Conservation (phyloP, 2,888 invertebrate species). For the Leptinotarsa tumamoca region DNA sequence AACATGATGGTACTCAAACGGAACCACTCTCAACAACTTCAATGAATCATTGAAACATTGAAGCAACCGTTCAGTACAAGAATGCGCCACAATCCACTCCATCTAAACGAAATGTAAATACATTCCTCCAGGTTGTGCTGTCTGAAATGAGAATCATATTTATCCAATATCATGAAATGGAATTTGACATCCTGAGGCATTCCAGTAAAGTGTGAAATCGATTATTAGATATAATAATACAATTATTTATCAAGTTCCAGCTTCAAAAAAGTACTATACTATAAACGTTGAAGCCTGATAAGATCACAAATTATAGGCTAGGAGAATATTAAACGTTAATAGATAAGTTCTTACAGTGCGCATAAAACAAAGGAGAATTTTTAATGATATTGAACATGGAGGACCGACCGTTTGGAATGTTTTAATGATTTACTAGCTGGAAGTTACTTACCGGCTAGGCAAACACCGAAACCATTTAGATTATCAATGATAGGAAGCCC, state of each 20-base stretch:
- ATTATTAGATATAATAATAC: conserved; percentile 28
- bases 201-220: conserved; percentile 30
- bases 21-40: not conserved
- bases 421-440: conserved; percentile 26
- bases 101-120: conserved; percentile 25
- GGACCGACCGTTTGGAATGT: conserved; percentile 26
- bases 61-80: conserved; percentile 1
- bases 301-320: conserved; percentile 28
- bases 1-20: conserved; percentile 2
- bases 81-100: conserved; percentile 10
- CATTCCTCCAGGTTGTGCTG: conserved; percentile 15
- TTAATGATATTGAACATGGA: conserved; percentile 18
- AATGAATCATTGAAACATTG: conserved; percentile 10
- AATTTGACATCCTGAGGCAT: conserved; percentile 22
- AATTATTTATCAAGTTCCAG: conserved; percentile 23
- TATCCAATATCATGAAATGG: conserved; percentile 25
- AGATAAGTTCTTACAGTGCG: conserved; percentile 24
- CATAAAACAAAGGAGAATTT: conserved; percentile 20
- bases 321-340: conserved; percentile 28
- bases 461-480: conserved; percentile 5
- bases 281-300: conserved; percentile 22
- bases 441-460: conserved; percentile 1
- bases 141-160: conserved; percentile 19
- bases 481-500: not conserved
- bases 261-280: conserved; percentile 12